Evolutionary conservation across 1,140 invertebrate genomes (phyloP).

Genomic region (Drosophila bocqueti): DNA sequence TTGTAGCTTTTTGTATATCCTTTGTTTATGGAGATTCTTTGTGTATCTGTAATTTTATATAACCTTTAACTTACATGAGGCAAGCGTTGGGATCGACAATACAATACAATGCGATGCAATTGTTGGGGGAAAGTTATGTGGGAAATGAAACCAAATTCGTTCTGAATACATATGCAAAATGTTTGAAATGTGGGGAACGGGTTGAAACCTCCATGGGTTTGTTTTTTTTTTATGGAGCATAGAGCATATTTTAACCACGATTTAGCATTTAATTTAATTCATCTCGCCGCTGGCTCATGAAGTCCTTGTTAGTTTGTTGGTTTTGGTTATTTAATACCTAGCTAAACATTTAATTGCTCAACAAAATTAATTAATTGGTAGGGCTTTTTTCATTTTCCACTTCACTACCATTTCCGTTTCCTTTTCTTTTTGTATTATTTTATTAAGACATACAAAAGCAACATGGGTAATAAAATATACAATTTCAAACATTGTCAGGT

Average conservation of each 20-base stretch:
- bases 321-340: conserved; percentile 61
- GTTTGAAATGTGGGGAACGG: not conserved
- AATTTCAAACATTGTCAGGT: conserved; percentile 17
- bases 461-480: conserved; percentile 27
- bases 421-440: not conserved
- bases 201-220: conserved; percentile 23
- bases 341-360: conserved; percentile 55
- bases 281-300: conserved; percentile 2
- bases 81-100: conserved; percentile 61
- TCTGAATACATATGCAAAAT: conserved; percentile 1
- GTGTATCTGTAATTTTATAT: conserved; percentile 13
- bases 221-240: not conserved
- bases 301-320: not conserved
- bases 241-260: not conserved
- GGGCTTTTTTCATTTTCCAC: not conserved
- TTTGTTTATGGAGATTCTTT: conserved; percentile 15
- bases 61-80: conserved; percentile 40
- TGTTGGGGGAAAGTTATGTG: conserved; percentile 1
- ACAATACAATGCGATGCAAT: conserved; percentile 33
- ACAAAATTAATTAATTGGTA: conserved; percentile 14
- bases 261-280: conserved; percentile 12
- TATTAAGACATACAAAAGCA: conserved; percentile 20
- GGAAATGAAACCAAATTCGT: conserved; percentile 43
- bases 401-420: not conserved
- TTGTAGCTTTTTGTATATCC: conserved; percentile 20